Percentiles rank a stretch among this genome's conserved stretches.
Conservation (phyloP, 2,888 invertebrate genomes). For the Conistra vaccinii region DNA sequence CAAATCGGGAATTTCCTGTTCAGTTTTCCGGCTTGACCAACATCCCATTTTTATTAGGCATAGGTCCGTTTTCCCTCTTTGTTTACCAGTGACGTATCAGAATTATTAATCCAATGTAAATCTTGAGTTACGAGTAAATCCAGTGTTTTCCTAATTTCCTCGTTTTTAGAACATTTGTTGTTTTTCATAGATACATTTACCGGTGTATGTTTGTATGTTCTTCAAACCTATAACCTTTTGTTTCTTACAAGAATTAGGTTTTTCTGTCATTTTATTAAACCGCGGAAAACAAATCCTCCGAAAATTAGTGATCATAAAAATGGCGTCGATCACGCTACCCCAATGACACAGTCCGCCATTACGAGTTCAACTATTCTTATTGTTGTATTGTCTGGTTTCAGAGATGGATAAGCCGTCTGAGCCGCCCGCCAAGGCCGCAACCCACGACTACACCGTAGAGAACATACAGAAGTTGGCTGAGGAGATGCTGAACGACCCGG, state of each 20-base stretch:
- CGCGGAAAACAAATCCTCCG: background rate
- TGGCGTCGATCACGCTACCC: constrained; percentile 7
- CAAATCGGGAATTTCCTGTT: background rate
- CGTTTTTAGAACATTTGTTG: background rate
- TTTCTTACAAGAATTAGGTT: background rate
- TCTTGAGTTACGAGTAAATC: background rate
- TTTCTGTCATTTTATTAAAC: background rate
- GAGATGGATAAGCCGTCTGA: constrained; percentile 20
- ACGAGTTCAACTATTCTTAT: constrained; percentile 13
- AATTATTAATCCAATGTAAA: background rate
- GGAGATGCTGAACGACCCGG: constrained; percentile 44
- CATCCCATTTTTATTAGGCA: background rate
- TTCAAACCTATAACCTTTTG: background rate
- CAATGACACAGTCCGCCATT: constrained; percentile 16
- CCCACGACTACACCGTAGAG: constrained; percentile 14
- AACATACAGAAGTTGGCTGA: constrained; percentile 15
- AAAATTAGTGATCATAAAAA: background rate
- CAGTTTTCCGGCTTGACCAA: background rate
- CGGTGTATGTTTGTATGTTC: background rate
- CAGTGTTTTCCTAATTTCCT: background rate
- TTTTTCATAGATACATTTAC: background rate
- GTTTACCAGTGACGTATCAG: background rate
- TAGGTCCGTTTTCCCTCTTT: background rate
- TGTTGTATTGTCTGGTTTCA: constrained; percentile 27
- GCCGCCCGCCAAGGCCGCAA: background rate